Evolutionary conservation across 2,113 vertebrate genomes (phyloP).

Genomic region (Spea multiplicata): DNA sequence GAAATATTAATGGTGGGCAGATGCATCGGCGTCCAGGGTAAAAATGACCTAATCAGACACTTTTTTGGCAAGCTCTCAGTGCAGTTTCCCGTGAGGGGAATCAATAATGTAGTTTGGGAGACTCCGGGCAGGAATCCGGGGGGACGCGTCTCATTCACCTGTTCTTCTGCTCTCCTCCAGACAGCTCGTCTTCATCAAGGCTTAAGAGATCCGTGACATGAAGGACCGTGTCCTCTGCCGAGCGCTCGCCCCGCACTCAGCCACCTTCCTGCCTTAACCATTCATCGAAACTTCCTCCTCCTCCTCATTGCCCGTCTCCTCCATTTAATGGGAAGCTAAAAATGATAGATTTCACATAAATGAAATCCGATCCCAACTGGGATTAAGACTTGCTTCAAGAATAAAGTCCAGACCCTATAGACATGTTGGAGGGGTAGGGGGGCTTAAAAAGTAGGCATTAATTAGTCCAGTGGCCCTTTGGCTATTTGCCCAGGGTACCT

Average conservation of each 20-base stretch:
- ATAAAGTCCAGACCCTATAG: too few relatives aligned
- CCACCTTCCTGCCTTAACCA: background rate
- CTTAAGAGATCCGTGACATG: slow-evolving; percentile 1
- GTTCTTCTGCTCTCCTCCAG: slow-evolving; percentile 49
- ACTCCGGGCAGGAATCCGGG: slow-evolving; percentile 14
- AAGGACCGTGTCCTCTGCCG: background rate
- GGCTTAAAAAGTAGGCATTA: too few relatives aligned
- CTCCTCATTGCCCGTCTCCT: too few relatives aligned
- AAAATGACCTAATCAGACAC: background rate
- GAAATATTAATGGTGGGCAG: slow-evolving; percentile 17
- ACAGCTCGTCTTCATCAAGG: slow-evolving; percentile 47
- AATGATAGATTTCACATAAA: too few relatives aligned
- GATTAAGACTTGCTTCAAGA: too few relatives aligned
- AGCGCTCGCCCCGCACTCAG: background rate
- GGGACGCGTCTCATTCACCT: slow-evolving; percentile 50
- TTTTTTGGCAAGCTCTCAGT: background rate
- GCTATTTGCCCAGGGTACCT: too few relatives aligned
- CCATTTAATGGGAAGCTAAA: too few relatives aligned
- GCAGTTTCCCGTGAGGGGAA: slow-evolving; percentile 7
- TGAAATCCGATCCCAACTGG: too few relatives aligned
- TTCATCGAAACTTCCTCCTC: background rate
- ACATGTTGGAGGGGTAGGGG: too few relatives aligned
- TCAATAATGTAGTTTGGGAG: slow-evolving; percentile 44
- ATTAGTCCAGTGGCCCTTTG: too few relatives aligned
- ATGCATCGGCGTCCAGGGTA: background rate